These are phyloP conservation scores for Doryteuthis pealeii DNA, from an alignment of 1,140 invertebrate genomes.

Conservation along the genomic window DNA sequence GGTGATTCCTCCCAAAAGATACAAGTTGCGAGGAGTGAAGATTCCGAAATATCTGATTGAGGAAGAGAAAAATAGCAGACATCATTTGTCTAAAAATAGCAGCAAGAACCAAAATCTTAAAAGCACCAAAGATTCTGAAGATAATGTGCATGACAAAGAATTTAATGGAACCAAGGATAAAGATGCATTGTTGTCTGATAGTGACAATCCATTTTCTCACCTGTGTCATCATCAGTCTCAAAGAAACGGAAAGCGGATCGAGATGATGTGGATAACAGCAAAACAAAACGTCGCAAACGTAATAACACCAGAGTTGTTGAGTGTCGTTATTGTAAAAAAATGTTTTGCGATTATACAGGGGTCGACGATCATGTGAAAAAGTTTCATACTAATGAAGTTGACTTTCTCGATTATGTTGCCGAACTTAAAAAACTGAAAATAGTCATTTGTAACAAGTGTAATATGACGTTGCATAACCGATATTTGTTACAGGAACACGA, in stretches of 20 bases:
- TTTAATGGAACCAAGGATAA: no score
- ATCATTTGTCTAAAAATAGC: no score
- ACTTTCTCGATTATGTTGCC: slow-evolving; percentile 27
- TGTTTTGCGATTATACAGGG: slow-evolving; percentile 34
- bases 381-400: slow-evolving; percentile 27
- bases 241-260: background rate
- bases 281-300: slow-evolving; percentile 5
- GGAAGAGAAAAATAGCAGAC: no score
- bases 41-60: no score
- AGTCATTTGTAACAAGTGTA: slow-evolving; percentile 28
- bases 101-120: no score
- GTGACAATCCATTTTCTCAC: no score
- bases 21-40: no score
- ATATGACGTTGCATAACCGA: slow-evolving; percentile 14
- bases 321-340: slow-evolving; percentile 29
- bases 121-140: no score
- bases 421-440: slow-evolving; percentile 24
- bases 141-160: no score
- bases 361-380: slow-evolving; percentile 36
- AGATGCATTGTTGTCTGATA: no score
- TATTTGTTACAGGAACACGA: slow-evolving; percentile 21
- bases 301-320: slow-evolving; percentile 11
- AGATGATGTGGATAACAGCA: background rate
- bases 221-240: no score
- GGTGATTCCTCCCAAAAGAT: no score